Percentiles rank a stretch among this genome's conserved stretches.
phyloP scores from a whole-genome alignment of 2,797 vertebrate species.

The Tachyglossus aculeatus region DNA sequence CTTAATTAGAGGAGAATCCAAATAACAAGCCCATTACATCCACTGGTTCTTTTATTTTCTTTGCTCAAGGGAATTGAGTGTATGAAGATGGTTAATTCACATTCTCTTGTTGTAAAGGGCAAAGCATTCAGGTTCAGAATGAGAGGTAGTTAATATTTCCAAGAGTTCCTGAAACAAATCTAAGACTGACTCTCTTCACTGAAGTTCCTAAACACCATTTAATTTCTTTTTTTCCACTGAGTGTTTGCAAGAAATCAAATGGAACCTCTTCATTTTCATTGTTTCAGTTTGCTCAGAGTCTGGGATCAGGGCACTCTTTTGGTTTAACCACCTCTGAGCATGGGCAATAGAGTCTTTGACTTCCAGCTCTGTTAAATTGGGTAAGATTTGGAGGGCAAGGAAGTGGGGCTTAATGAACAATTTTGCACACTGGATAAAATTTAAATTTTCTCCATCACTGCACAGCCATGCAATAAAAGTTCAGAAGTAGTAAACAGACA shows the following conservation, averaged over 20 bases:
- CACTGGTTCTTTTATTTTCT: constrained; percentile 2
- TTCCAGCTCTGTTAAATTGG: no score
- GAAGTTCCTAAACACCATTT: no score
- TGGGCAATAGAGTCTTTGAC: no score
- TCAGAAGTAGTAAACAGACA: no score
- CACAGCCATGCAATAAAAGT: no score
- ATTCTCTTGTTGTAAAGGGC: neutral
- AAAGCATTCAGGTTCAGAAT: constrained; percentile 5
- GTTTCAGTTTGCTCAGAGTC: constrained; percentile 26
- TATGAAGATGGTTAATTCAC: constrained; percentile 26
- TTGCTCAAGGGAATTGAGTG: constrained; percentile 15
- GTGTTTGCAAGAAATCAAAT: neutral
- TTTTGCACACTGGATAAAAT: no score
- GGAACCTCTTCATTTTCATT: neutral
- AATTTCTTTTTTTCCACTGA: no score
- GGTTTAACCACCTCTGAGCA: no score
- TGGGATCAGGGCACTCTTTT: constrained; percentile 59
- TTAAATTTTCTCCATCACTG: no score
- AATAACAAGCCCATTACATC: neutral
- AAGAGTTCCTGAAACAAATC: neutral
- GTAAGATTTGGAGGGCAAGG: no score
- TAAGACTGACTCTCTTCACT: neutral
- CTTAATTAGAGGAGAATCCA: constrained; percentile 40
- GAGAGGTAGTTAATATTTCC: neutral
- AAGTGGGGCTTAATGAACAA: no score